Evolutionary conservation across 2,113 vertebrate species (phyloP).

Genomic region (western clawed frog (Xenopus tropicalis)): DNA sequence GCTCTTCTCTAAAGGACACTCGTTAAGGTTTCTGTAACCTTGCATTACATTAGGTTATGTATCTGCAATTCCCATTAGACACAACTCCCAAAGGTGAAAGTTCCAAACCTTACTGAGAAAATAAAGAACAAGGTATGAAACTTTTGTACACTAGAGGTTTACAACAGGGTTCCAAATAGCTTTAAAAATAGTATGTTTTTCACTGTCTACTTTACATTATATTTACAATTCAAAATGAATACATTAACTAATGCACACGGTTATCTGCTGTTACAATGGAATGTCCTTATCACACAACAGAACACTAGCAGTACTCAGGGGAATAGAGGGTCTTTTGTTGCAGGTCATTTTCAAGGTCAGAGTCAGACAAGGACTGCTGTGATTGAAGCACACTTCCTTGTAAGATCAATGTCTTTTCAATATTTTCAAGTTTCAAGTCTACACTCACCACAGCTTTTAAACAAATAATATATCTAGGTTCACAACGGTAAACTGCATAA

Average conservation of each 20-base stretch:
- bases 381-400: background rate
- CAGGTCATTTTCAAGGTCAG: constrained; percentile 15
- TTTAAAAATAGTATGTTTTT: constrained; percentile 15
- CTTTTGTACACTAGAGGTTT: background rate
- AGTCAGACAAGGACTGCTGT: background rate
- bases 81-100: background rate
- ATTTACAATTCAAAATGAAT: constrained; percentile 1
- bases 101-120: constrained; percentile 13
- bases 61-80: background rate
- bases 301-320: background rate
- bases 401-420: constrained; percentile 27
- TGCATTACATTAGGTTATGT: constrained; percentile 4
- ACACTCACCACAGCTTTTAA: constrained; percentile 12
- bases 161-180: constrained; percentile 13
- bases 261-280: constrained; percentile 15
- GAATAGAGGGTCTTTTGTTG: constrained; percentile 6
- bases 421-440: constrained; percentile 6
- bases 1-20: background rate
- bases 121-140: constrained; percentile 22
- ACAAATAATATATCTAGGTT: background rate
- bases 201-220: background rate
- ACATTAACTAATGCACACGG: constrained; percentile 4
- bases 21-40: background rate
- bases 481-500: fast-evolving
- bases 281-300: background rate